Percentiles rank a stretch among this genome's conserved stretches.
These are phyloP conservation scores for Phenganax marumi DNA, from an alignment of 92 coral and sea anemone genomes.

Conservation along the genomic window DNA sequence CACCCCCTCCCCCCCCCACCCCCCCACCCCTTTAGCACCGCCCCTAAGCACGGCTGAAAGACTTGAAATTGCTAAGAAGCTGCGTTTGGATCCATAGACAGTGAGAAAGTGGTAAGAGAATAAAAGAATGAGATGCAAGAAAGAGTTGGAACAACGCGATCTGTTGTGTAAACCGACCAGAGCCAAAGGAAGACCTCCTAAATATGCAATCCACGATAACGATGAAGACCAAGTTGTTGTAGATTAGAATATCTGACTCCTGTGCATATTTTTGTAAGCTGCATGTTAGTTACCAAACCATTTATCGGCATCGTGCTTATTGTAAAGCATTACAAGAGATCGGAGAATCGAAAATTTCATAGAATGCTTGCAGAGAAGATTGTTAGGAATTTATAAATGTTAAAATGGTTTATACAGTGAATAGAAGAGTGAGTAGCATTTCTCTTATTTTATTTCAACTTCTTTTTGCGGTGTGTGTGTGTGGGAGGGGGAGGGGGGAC, in stretches of 20 bases:
- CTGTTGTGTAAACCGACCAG: slow-evolving; percentile 23
- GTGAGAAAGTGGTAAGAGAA: slow-evolving; percentile 96
- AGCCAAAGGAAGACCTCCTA: slow-evolving; percentile 37
- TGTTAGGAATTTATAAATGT: background rate
- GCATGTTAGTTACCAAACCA: too few relatives aligned
- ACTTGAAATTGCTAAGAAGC: slow-evolving; percentile 71
- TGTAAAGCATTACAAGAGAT: background rate
- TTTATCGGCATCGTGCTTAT: too few relatives aligned
- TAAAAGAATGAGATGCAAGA: slow-evolving; percentile 91
- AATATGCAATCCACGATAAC: background rate
- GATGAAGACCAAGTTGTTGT: background rate
- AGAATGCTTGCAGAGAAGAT: background rate
- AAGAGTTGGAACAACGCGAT: slow-evolving; percentile 26
- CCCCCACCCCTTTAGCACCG: too few relatives aligned
- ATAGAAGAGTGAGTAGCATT: too few relatives aligned
- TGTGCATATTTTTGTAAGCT: too few relatives aligned
- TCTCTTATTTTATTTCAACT: background rate
- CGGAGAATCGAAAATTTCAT: background rate
- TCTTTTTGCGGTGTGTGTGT: background rate
- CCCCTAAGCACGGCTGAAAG: slow-evolving; percentile 81
- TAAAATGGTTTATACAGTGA: too few relatives aligned
- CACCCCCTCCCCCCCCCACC: too few relatives aligned
- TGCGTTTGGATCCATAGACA: slow-evolving; percentile 71
- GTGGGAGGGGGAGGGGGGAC: too few relatives aligned
- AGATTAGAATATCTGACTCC: background rate